Base-by-base conservation (phyloP, 2,113 vertebrate genomes). In the Alethe diademata region DNA sequence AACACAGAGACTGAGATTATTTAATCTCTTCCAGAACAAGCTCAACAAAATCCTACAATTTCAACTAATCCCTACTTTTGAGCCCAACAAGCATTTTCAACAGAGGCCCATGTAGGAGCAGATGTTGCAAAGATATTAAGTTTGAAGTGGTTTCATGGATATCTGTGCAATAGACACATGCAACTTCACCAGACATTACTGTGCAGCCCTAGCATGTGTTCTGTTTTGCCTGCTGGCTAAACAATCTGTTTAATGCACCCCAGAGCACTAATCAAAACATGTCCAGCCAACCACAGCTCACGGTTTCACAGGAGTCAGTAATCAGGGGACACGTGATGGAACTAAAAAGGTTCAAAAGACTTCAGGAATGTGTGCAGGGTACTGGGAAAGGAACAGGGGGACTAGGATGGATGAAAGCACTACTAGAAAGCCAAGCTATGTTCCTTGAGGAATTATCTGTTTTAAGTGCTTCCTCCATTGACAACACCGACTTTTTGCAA, bases 281-380 rank as follows among this genome's bases (percentile, higher is more conserved):
- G 7, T 22, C 42, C 71, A 66, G 62, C 84, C 90, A 95, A 64
- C 56, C 67, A 58, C 64, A 74, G 90, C 54, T 56, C 47, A 8
- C 0, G 0, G 69, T 38, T 89, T 84, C 1, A 0, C 65, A 78
- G 53, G 26, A 92, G 64, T 19, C 58, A 14, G 33, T 35, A 62
- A 81, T 81, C 76, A 78, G 51, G 11, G 56, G 14, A 51, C 87
- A 92, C 0, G 13, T 81, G 84, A 96, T 11, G 22, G 48, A 91
- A 69, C 69, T 81, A 91, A 78, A 94, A 96, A 81, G 56, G 93
- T 94, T 94, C 72, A 67, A 89, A 86, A 87, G 73, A 69, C 43
- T 81, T 74, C 56, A 96, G 90, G 92, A 95, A 96, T 95, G 90
- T 43, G n/a, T 48, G 53, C 60, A 62, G 73, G 61, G 29, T 54